phyloP scores from a whole-genome alignment of 2,113 vertebrate genomes.

The Cebus imitator region DNA sequence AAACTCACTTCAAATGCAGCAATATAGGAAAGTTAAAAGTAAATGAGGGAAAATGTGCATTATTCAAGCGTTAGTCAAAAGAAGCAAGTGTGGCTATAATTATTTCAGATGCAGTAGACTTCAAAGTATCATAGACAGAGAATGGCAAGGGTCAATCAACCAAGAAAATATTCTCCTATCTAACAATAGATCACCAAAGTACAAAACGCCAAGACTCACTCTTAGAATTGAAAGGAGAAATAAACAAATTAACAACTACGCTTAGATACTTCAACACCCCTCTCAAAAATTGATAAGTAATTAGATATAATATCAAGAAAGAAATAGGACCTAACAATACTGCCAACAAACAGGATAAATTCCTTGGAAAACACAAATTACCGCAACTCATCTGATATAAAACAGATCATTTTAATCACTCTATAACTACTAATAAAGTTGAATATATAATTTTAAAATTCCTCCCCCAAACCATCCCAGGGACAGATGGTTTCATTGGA shows the following conservation, averaged over 20 bases:
- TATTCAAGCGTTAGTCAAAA: neutral
- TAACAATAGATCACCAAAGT: neutral
- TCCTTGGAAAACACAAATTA: neutral
- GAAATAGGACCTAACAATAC: neutral
- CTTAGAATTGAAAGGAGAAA: neutral
- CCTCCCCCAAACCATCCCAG: neutral
- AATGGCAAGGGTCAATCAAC: neutral
- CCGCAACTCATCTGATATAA: neutral
- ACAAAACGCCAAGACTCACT: neutral
- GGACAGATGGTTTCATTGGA: neutral
- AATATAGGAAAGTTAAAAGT: neutral
- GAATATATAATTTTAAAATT: neutral
- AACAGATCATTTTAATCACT: neutral
- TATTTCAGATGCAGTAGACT: neutral
- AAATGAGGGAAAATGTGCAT: neutral
- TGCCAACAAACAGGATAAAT: neutral
- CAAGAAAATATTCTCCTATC: neutral
- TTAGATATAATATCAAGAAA: neutral
- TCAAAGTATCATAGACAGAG: neutral
- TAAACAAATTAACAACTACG: neutral
- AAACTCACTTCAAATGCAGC: neutral
- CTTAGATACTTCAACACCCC: neutral
- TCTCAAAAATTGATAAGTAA: neutral
- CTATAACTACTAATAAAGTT: neutral
- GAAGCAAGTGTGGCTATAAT: neutral